phyloP scores from a whole-genome alignment of 2,113 vertebrate species.

The Otolemur garnettii region DNA sequence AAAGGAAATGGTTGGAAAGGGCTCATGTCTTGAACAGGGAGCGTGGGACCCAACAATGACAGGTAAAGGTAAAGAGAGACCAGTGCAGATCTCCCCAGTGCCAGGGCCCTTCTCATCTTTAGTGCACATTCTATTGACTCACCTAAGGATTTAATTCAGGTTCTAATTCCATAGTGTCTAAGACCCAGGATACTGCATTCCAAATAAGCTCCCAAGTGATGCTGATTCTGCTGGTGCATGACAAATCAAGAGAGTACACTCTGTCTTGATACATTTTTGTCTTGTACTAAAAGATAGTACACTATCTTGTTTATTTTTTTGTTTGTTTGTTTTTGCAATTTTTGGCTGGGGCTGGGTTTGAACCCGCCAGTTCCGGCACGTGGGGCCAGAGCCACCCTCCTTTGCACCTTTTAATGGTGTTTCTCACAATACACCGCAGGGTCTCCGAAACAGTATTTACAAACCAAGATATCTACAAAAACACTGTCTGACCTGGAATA shows the following conservation, averaged over 20 bases:
- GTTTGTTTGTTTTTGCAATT: too few species aligned
- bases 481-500: neutral
- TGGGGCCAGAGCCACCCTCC: neutral
- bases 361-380: too few species aligned
- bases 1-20: neutral
- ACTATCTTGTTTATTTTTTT: too few species aligned
- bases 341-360: too few species aligned
- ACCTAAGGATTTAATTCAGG: neutral
- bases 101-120: neutral
- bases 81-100: neutral
- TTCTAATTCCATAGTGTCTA: neutral
- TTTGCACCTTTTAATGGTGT: neutral
- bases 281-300: too few species aligned
- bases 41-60: neutral
- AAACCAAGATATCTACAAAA: neutral
- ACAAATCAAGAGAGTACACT: neutral
- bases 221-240: neutral
- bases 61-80: neutral
- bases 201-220: neutral
- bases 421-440: neutral
- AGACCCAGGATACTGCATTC: neutral
- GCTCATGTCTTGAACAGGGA: neutral
- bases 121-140: neutral
- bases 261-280: too few species aligned
- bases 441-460: neutral